Conservation (phyloP, 2,888 invertebrate species). For the Steinernema scapterisci region DNA sequence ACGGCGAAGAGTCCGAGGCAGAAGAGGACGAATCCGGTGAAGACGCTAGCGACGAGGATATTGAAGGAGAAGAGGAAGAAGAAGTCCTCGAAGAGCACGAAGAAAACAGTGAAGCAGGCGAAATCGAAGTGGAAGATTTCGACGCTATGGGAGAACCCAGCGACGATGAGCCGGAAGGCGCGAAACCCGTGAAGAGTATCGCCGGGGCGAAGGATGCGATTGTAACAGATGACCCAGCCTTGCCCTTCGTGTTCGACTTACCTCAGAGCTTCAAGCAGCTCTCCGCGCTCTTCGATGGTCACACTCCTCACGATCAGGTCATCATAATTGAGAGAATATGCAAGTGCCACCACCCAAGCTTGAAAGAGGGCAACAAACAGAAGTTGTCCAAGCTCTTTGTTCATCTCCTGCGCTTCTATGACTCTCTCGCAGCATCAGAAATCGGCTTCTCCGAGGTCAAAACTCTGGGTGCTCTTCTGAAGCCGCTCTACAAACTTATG, state of each 20-base stretch:
- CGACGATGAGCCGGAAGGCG: not conserved
- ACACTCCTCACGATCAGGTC: slow-evolving; percentile 75
- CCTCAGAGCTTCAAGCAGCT: slow-evolving; percentile 76
- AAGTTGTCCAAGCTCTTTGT: slow-evolving; percentile 77
- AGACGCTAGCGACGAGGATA: slow-evolving; percentile 1
- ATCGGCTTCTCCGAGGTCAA: not conserved
- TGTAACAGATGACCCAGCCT: not conserved
- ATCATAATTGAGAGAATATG: slow-evolving; percentile 80
- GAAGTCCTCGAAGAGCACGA: not conserved
- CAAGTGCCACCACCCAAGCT: slow-evolving; percentile 83
- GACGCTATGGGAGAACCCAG: not conserved
- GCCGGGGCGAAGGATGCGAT: not conserved
- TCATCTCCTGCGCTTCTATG: slow-evolving; percentile 77
- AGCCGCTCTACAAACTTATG: slow-evolving; percentile 32
- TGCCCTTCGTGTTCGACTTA: slow-evolving; percentile 68
- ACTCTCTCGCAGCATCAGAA: slow-evolving; percentile 65
- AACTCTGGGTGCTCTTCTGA: slow-evolving; percentile 24
- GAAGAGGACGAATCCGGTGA: slow-evolving; percentile 17
- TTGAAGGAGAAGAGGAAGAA: not conserved
- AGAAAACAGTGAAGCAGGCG: not conserved
- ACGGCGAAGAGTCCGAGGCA: slow-evolving; percentile 12
- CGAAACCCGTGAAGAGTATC: not conserved
- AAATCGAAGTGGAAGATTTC: slow-evolving; percentile 21
- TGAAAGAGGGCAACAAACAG: slow-evolving; percentile 80
- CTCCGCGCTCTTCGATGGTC: slow-evolving; percentile 72